A percentile compares a stretch with the other conserved stretches of the same genome.
phyloP scores from a whole-genome alignment of 2,113 vertebrate genomes.

The Coryphaenoides rupestris region DNA sequence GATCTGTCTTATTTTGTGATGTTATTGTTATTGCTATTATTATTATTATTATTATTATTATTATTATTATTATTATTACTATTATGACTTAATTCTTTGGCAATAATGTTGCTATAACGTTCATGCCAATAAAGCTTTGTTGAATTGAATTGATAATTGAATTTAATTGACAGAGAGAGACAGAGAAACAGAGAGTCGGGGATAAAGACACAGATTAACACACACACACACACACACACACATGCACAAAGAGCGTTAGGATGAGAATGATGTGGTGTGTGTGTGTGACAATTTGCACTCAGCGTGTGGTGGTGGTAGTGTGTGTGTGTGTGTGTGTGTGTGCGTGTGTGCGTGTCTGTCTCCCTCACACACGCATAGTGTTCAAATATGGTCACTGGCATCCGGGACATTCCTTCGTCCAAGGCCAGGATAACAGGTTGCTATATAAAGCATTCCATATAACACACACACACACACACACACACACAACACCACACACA shows the following conservation, averaged over 20 bases:
- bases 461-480: slow-evolving; percentile 12
- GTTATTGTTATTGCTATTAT: too few species aligned
- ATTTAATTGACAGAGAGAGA: too few species aligned
- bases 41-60: too few species aligned
- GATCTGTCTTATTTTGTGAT: too few species aligned
- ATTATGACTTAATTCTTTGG: too few species aligned
- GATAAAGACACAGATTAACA: neutral
- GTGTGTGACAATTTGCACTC: slow-evolving; percentile 41
- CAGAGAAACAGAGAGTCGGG: neutral
- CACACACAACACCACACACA: slow-evolving; percentile 7
- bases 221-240: slow-evolving; percentile 5
- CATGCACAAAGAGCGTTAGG: neutral
- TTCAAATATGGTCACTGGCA: slow-evolving; percentile 72
- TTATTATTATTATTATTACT: too few species aligned
- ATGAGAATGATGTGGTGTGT: slow-evolving; percentile 30
- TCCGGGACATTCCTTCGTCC: slow-evolving; percentile 64
- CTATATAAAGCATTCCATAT: slow-evolving; percentile 62
- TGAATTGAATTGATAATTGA: too few species aligned
- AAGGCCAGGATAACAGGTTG: slow-evolving; percentile 50
- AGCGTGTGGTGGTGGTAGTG: slow-evolving; percentile 14
- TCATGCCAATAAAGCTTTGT: too few species aligned
- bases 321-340: slow-evolving; percentile 24
- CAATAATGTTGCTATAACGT: too few species aligned
- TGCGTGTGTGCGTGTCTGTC: slow-evolving; percentile 22
- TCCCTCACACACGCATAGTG: slow-evolving; percentile 36